Conservation (phyloP, 1,140 invertebrate species). For the Dendroctonus ponderosae region DNA sequence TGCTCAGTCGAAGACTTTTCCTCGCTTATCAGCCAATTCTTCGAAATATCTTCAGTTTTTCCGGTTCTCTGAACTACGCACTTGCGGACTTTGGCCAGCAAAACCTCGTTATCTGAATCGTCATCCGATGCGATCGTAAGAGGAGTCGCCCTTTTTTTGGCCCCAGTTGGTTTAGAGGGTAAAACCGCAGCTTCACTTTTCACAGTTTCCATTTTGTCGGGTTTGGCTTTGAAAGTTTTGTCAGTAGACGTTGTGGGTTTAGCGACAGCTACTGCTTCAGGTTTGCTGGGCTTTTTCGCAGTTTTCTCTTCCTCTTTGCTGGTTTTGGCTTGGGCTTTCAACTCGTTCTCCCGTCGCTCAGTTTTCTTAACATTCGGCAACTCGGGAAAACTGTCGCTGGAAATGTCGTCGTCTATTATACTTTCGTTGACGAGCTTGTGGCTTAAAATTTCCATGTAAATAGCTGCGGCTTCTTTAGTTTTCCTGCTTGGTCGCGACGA, state of each 20-base stretch:
- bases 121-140: constrained; percentile 2
- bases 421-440: constrained; percentile 61
- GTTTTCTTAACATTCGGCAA: constrained; percentile 62
- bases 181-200: background rate
- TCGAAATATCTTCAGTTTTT: background rate
- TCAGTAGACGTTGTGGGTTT: background rate
- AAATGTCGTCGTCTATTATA: constrained; percentile 62
- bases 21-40: background rate
- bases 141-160: constrained; percentile 8
- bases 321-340: constrained; percentile 52
- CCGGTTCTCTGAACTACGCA: background rate
- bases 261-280: constrained; percentile 9
- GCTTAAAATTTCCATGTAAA: constrained; percentile 73
- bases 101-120: constrained; percentile 26
- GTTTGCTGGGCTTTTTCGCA: constrained; percentile 27
- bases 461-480: constrained; percentile 72
- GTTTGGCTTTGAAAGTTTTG: too few species aligned
- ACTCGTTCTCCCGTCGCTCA: constrained; percentile 62
- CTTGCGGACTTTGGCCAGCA: constrained; percentile 20
- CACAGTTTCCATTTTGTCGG: too few species aligned
- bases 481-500: constrained; percentile 61
- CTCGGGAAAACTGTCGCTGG: constrained; percentile 66
- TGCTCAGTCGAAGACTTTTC: background rate
- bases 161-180: background rate
- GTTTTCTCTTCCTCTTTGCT: constrained; percentile 44